Percentiles rank a stretch among this genome's conserved stretches.
Evolutionary conservation across 1,140 invertebrate genomes (phyloP).

Genomic region (Chironomus tepperi): DNA sequence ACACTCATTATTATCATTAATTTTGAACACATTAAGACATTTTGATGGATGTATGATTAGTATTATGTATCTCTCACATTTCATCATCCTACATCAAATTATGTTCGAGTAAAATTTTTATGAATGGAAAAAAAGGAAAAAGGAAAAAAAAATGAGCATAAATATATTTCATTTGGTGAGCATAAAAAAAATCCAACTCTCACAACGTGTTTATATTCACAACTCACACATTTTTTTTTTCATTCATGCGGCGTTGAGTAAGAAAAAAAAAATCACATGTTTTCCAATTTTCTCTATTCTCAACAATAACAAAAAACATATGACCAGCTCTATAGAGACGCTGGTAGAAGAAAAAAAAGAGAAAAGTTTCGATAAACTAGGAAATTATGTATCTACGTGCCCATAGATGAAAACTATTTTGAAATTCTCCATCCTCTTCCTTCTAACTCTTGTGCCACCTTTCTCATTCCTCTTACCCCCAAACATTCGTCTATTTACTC

Average conservation of each 20-base stretch:
- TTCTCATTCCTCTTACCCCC: too few species aligned
- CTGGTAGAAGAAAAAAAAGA: too few species aligned
- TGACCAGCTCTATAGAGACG: background rate
- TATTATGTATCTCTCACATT: background rate
- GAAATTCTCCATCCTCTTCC: too few species aligned
- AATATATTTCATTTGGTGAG: background rate
- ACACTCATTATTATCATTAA: background rate
- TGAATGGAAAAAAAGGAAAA: background rate
- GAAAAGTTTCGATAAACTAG: too few species aligned
- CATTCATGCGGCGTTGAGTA: slow-evolving; percentile 17
- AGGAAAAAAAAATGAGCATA: background rate
- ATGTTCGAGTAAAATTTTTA: background rate
- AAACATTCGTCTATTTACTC: too few species aligned
- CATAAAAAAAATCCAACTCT: slow-evolving; percentile 6
- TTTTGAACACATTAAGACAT: background rate
- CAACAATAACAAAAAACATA: slow-evolving; percentile 20
- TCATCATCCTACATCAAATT: too few species aligned
- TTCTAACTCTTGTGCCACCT: too few species aligned
- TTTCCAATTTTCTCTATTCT: slow-evolving; percentile 7
- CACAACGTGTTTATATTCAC: background rate
- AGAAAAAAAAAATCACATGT: slow-evolving; percentile 20
- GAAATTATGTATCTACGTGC: too few species aligned
- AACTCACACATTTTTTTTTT: background rate
- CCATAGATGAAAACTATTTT: too few species aligned
- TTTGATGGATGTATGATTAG: background rate